Percentiles rank a stretch among this genome's conserved stretches.
Evolutionary conservation across 2,797 vertebrate genomes (phyloP).

Genomic region (Pipistrellus nathusii): DNA sequence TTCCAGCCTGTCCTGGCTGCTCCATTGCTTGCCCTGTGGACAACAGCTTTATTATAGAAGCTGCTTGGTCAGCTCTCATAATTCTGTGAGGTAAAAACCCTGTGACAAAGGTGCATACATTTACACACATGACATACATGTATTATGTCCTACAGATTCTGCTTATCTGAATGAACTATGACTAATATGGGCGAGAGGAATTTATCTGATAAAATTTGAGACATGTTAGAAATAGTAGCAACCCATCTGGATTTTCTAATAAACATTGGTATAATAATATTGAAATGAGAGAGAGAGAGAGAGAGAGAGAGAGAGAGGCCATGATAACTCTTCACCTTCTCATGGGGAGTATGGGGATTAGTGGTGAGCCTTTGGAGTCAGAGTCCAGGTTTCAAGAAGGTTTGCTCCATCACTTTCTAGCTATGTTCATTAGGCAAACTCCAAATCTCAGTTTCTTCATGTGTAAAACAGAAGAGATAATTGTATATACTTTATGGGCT

Average conservation of each 20-base stretch:
- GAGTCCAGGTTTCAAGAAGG: not conserved
- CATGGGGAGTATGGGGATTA: not conserved
- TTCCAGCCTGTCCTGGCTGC: not conserved
- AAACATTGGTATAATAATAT: not conserved
- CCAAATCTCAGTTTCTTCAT: conserved; percentile 5
- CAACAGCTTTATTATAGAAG: not conserved
- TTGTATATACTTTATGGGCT: not conserved
- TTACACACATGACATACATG: not conserved
- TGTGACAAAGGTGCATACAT: not conserved
- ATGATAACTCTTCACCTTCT: not conserved
- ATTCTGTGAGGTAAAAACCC: not conserved
- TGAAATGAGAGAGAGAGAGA: not conserved
- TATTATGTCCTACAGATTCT: not conserved
- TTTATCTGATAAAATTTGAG: not conserved
- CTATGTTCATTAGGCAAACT: not conserved
- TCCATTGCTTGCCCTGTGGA: not conserved
- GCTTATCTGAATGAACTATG: not conserved
- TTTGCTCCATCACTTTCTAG: not conserved
- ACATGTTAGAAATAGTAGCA: not conserved
- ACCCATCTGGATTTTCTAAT: conserved; percentile 17
- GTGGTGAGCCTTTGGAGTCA: not conserved
- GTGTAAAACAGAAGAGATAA: not conserved
- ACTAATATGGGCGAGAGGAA: not conserved
- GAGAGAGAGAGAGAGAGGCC: not conserved
- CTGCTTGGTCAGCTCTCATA: not conserved